A percentile compares a stretch with the other conserved stretches of the same genome.
Conservation (phyloP, 2,797 vertebrate genomes). For the Coluber constrictor region DNA sequence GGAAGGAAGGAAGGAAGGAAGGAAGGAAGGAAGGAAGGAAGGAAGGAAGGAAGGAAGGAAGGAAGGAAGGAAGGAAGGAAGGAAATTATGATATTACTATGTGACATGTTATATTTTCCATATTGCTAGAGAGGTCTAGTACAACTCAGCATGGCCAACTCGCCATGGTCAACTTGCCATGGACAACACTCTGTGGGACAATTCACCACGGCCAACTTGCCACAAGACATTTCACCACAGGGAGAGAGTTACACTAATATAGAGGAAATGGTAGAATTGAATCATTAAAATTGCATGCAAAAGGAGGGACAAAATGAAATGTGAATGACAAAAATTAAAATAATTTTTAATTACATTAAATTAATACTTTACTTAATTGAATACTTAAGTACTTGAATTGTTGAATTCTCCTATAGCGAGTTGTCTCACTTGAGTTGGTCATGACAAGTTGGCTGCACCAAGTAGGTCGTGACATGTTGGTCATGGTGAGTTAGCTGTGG, state of each 20-base stretch:
- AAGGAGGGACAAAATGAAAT: background rate
- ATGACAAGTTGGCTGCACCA: background rate
- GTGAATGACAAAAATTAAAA: background rate
- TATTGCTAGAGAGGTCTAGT: background rate
- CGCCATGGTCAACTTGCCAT: too few relatives aligned
- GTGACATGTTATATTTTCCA: background rate
- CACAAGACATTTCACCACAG: background rate
- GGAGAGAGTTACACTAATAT: background rate
- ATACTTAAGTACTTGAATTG: background rate
- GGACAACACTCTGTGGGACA: background rate
- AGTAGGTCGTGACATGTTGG: background rate
- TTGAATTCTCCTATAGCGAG: background rate
- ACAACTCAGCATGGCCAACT: background rate
- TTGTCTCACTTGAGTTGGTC: background rate
- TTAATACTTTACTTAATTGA: too few relatives aligned
- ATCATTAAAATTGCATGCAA: background rate
- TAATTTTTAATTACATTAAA: background rate
- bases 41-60: too few relatives aligned
- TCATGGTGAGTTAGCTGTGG: background rate
- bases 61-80: too few relatives aligned
- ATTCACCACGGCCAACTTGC: background rate
- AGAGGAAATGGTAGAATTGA: background rate
- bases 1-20: background rate
- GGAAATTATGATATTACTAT: background rate
- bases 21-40: background rate